Percentiles rank a stretch among this genome's conserved stretches.
phyloP scores from a whole-genome alignment of 2,113 vertebrate species.

The Antechinus flavipes region DNA sequence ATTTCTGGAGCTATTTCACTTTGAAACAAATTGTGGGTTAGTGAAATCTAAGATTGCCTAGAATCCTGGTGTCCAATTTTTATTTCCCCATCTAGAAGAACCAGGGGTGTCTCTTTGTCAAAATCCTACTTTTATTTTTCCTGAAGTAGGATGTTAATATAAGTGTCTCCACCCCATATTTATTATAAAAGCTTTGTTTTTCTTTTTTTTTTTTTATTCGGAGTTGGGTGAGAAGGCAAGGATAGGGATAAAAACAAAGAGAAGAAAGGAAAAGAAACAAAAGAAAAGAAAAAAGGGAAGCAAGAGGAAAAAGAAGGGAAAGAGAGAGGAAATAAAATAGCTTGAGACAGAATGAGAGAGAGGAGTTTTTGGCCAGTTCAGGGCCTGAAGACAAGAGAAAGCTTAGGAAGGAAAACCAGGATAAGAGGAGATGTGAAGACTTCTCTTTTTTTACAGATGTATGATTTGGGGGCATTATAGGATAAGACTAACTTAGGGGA shows the following conservation, averaged over 20 bases:
- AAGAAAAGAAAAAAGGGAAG: neutral
- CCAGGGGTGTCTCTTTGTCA: neutral
- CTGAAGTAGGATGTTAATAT: neutral
- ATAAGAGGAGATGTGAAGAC: neutral
- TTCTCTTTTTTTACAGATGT: neutral
- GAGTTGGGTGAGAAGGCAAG: neutral
- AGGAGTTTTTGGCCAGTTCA: neutral
- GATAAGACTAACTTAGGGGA: neutral
- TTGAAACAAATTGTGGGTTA: neutral
- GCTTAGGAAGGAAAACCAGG: neutral
- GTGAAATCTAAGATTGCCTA: neutral
- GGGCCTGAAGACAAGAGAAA: neutral
- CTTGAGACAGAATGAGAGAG: neutral
- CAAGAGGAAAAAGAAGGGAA: neutral
- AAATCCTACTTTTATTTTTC: neutral
- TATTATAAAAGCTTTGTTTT: neutral
- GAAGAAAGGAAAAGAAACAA: neutral
- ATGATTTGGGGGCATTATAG: neutral
- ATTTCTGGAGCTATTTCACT: neutral
- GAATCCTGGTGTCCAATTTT: neutral
- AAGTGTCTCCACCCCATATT: neutral
- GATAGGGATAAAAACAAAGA: neutral
- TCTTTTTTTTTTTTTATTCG: neutral
- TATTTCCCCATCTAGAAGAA: neutral
- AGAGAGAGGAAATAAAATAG: neutral